A percentile compares a stretch with the other conserved stretches of the same genome.
phyloP scores from a whole-genome alignment of 2,797 vertebrate species.

The Lemur catta region DNA sequence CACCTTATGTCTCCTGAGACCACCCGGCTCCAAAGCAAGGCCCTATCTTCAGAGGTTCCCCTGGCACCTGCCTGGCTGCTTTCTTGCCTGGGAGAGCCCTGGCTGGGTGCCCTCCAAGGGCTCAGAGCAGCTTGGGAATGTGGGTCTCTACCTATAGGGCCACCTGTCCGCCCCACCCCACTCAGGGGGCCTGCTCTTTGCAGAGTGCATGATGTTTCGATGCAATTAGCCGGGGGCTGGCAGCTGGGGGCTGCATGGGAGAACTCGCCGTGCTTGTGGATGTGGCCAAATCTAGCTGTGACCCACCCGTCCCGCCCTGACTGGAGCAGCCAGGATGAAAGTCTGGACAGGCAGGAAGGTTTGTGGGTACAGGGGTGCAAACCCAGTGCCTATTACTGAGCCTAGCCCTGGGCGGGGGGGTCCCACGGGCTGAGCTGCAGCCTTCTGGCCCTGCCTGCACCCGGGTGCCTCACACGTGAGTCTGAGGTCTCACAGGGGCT shows the following conservation, averaged over 20 bases:
- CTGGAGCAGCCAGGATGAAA: not conserved
- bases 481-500: no score
- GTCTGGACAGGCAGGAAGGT: not conserved
- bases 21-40: not conserved
- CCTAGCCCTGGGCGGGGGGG: not conserved
- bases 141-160: not conserved
- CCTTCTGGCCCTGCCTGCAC: not conserved
- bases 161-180: not conserved
- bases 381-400: not conserved
- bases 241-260: not conserved
- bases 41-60: not conserved
- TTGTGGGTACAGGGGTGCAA: not conserved
- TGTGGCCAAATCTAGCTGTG: not conserved
- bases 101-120: not conserved
- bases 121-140: not conserved
- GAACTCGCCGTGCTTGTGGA: not conserved
- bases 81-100: not conserved
- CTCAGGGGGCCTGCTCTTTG: not conserved
- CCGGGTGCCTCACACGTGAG: not conserved
- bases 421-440: not conserved
- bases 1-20: accelerated
- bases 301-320: not conserved
- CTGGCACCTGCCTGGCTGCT: not conserved
- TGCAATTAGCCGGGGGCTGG: not conserved
- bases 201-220: not conserved